Evolutionary conservation across 2,888 invertebrate species (phyloP).

Genomic region (Meandrusa payeni): DNA sequence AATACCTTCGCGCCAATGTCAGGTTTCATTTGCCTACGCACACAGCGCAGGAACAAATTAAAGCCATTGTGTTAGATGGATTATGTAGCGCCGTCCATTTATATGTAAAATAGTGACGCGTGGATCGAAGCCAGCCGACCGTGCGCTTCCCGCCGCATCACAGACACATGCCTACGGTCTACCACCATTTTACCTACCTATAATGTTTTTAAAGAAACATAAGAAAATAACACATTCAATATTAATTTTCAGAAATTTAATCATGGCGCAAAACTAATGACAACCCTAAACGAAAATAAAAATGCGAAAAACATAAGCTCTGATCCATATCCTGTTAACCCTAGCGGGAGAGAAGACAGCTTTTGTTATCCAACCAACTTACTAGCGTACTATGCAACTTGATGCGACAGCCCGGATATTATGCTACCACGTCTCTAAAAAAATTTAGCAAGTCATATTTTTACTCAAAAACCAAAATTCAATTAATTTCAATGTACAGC

Average conservation of each 20-base stretch:
- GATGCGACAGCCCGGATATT: too few species aligned
- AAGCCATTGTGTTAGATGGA: constrained; percentile 75
- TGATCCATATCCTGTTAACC: too few species aligned
- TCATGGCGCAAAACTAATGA: background rate
- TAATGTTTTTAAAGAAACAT: constrained; percentile 1
- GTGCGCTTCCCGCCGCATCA: constrained; percentile 44
- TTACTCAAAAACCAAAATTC: background rate
- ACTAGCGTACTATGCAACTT: too few species aligned
- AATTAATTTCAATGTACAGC: too few species aligned
- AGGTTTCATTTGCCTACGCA: constrained; percentile 61
- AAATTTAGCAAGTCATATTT: too few species aligned
- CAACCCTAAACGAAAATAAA: too few species aligned
- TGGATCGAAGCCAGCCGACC: constrained; percentile 58
- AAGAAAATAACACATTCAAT: too few species aligned
- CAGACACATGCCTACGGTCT: constrained; percentile 37
- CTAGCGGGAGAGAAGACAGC: too few species aligned
- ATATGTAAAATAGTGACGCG: constrained; percentile 78
- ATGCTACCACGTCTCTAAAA: too few species aligned
- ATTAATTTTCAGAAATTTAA: constrained; percentile 1
- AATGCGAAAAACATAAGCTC: too few species aligned
- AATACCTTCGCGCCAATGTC: constrained; percentile 44
- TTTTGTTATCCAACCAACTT: too few species aligned
- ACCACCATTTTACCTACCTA: constrained; percentile 43
- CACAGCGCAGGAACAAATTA: constrained; percentile 68
- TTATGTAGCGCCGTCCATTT: constrained; percentile 75